These are phyloP conservation scores for Polyodon spathula DNA, from an alignment of 2,113 vertebrate genomes.

Conservation along the genomic window DNA sequence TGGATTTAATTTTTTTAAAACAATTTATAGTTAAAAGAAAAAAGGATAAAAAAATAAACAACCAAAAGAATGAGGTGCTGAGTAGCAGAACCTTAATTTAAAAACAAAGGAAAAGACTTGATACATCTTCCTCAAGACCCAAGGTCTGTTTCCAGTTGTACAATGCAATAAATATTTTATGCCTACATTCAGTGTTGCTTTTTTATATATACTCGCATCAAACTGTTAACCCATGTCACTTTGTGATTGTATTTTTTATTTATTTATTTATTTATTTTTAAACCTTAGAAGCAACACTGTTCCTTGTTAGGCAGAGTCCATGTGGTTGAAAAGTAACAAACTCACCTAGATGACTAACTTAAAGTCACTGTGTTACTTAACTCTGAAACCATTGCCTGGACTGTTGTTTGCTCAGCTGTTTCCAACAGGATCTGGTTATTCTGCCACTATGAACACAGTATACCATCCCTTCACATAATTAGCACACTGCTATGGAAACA, in stretches of 20 bases:
- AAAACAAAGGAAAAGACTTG: too few relatives aligned
- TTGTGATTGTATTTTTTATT: background rate
- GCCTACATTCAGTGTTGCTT: too few relatives aligned
- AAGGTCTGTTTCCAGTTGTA: too few relatives aligned
- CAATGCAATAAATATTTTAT: too few relatives aligned
- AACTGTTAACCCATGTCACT: background rate
- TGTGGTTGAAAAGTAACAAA: conserved; percentile 11
- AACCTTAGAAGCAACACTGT: background rate
- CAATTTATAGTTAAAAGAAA: too few relatives aligned
- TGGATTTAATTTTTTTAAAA: too few relatives aligned
- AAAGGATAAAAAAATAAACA: too few relatives aligned
- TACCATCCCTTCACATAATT: background rate
- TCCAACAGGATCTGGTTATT: conserved; percentile 4
- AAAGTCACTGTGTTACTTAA: conserved; percentile 22
- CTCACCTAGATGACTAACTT: too few relatives aligned
- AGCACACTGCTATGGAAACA: background rate
- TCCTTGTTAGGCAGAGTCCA: background rate
- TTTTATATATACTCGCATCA: background rate
- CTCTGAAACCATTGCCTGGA: conserved; percentile 16
- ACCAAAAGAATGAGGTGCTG: too few relatives aligned
- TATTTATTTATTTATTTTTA: background rate
- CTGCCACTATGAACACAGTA: background rate
- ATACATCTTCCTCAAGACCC: too few relatives aligned
- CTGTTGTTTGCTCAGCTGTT: conserved; percentile 33
- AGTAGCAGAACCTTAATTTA: too few relatives aligned